Evolutionary conservation across 2,113 vertebrate genomes (phyloP).

Genomic region (Otolemur garnettii): DNA sequence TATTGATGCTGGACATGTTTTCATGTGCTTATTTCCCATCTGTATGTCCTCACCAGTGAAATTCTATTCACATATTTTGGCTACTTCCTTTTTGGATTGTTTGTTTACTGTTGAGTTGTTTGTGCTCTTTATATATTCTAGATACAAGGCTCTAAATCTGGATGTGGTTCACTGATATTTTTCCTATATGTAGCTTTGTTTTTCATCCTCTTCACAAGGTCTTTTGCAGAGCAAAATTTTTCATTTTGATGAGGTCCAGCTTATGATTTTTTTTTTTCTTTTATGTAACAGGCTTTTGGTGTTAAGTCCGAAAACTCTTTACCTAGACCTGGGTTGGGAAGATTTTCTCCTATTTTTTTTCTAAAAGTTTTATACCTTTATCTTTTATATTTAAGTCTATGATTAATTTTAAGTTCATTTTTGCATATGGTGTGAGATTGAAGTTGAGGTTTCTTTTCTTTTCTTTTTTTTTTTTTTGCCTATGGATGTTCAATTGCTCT

Average conservation of each 20-base stretch:
- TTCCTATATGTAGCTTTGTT: neutral
- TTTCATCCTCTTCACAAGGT: conserved; percentile 18
- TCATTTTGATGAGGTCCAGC: conserved; percentile 27
- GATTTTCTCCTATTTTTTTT: neutral
- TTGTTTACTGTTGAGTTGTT: neutral
- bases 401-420: conserved; percentile 45
- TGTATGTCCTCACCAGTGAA: neutral
- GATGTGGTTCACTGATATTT: conserved; percentile 14
- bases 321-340: neutral
- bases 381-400: conserved; percentile 10
- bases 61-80: neutral
- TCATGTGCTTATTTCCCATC: neutral
- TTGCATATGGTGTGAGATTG: neutral
- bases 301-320: neutral
- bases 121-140: conserved; percentile 21
- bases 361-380: conserved; percentile 18
- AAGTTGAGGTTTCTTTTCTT: neutral
- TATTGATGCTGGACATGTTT: neutral
- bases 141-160: neutral
- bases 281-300: neutral
- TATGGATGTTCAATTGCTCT: neutral
- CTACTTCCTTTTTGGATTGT: neutral
- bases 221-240: neutral
- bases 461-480: neutral
- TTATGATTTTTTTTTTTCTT: neutral